Conservation (phyloP, 1,140 invertebrate genomes). For the Acromyrmex echinatior region DNA sequence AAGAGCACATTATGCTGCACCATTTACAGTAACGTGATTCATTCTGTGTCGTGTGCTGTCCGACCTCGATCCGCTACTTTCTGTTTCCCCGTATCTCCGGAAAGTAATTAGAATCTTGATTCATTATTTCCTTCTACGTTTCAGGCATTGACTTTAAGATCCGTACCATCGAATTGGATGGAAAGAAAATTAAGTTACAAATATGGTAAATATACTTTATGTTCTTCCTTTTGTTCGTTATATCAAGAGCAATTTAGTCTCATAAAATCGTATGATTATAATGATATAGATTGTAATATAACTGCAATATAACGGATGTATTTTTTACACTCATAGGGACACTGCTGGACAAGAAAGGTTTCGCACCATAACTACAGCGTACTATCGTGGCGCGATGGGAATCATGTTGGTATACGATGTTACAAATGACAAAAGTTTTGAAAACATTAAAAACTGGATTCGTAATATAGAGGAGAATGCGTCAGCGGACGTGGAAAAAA, state of each 20-base stretch:
- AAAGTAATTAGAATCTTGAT: background rate
- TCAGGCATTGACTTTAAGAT: constrained; percentile 99
- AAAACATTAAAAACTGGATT: constrained; percentile 99
- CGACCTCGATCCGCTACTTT: no score
- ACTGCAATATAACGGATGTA: background rate
- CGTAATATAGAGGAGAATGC: constrained; percentile 99
- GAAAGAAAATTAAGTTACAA: constrained; percentile 99
- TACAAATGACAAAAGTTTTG: constrained; percentile 99
- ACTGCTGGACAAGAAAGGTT: constrained; percentile 98
- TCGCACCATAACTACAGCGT: constrained; percentile 99
- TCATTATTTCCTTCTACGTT: constrained; percentile 79
- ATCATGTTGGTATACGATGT: constrained; percentile 99
- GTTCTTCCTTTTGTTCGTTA: background rate
- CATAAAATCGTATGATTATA: background rate
- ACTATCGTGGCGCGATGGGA: constrained; percentile 99
- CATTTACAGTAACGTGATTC: constrained; percentile 37
- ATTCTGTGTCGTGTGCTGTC: background rate
- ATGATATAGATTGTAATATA: background rate
- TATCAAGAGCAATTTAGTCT: background rate
- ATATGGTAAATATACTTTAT: constrained; percentile 93
- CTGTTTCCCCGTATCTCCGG: no score
- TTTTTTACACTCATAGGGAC: constrained; percentile 89
- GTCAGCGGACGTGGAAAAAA: constrained; percentile 97
- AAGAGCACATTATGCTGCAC: constrained; percentile 51
- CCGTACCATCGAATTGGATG: constrained; percentile 98